Conservation (phyloP, 2,797 vertebrate genomes). For the Discoglossus pictus region DNA sequence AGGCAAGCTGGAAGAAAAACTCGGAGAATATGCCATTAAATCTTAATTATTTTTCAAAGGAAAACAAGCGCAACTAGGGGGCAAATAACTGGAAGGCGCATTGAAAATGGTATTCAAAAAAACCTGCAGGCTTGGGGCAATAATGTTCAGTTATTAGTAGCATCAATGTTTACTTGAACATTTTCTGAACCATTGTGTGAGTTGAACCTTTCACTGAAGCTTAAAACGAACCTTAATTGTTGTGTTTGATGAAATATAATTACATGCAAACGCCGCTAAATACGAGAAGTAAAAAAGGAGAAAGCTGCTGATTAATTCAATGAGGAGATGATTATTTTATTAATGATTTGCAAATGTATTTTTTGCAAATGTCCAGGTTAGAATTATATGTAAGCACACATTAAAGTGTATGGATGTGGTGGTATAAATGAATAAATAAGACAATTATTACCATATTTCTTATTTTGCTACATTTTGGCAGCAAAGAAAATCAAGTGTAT, state of each 20-base stretch:
- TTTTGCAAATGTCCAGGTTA: too few relatives aligned
- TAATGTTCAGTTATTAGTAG: constrained; percentile 58
- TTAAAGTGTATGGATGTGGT: too few relatives aligned
- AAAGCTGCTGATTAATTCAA: too few relatives aligned
- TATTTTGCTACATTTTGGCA: too few relatives aligned
- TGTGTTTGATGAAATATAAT: neutral
- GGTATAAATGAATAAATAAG: too few relatives aligned
- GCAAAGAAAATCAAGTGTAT: too few relatives aligned
- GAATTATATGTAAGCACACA: too few relatives aligned
- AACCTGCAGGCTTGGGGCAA: constrained; percentile 64
- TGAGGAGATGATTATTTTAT: too few relatives aligned
- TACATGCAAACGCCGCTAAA: neutral
- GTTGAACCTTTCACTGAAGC: neutral
- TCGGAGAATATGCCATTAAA: constrained; percentile 74
- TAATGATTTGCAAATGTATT: too few relatives aligned
- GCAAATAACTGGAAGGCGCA: constrained; percentile 68
- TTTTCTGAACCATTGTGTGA: constrained; percentile 35
- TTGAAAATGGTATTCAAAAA: constrained; percentile 58
- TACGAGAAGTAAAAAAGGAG: too few relatives aligned
- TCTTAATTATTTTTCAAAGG: constrained; percentile 81
- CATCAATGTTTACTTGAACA: constrained; percentile 61
- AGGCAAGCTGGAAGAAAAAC: constrained; percentile 68
- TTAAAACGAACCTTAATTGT: constrained; percentile 1
- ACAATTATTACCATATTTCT: too few relatives aligned
- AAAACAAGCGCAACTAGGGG: constrained; percentile 72